These are phyloP conservation scores for Drosophila pseudoananassae DNA, from an alignment of 1,140 invertebrate genomes.

Conservation along the genomic window DNA sequence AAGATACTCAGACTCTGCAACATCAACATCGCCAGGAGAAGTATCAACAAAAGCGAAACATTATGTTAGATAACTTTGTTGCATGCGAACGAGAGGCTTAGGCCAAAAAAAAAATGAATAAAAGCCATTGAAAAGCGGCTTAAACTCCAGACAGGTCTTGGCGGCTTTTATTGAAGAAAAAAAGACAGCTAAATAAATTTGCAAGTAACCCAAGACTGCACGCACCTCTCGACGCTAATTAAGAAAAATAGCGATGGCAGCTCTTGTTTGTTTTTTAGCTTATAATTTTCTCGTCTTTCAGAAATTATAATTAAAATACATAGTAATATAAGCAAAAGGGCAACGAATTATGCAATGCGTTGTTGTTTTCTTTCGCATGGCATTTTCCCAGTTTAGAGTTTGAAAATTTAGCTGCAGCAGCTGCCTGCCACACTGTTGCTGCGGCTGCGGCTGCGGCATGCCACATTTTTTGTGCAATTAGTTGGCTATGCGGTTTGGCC, in stretches of 20 bases:
- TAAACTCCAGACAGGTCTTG: constrained; percentile 36
- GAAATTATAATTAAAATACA: constrained; percentile 39
- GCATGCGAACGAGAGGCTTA: constrained; percentile 66
- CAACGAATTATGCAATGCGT: constrained; percentile 70
- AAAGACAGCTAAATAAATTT: constrained; percentile 60
- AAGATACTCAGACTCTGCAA: constrained; percentile 16
- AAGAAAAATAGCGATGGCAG: constrained; percentile 44
- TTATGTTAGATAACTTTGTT: constrained; percentile 70
- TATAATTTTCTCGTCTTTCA: constrained; percentile 12
- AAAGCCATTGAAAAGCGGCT: constrained; percentile 48
- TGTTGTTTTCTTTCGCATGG: constrained; percentile 17
- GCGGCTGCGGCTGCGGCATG: constrained; percentile 39
- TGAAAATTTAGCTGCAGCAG: constrained; percentile 14
- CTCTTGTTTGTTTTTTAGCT: constrained; percentile 27
- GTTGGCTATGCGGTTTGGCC: constrained; percentile 74
- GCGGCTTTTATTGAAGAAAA: constrained; percentile 46
- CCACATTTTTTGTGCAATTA: constrained; percentile 79
- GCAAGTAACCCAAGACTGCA: constrained; percentile 63
- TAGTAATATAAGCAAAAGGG: constrained; percentile 58
- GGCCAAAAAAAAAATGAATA: constrained; percentile 41
- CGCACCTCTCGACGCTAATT: constrained; percentile 65
- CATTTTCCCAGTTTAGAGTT: constrained; percentile 45
- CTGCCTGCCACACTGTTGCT: not conserved
- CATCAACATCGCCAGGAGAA: not conserved
- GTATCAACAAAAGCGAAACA: constrained; percentile 26